phyloP scores from a whole-genome alignment of 2,797 vertebrate genomes.

The Neomorphus geoffroyi region DNA sequence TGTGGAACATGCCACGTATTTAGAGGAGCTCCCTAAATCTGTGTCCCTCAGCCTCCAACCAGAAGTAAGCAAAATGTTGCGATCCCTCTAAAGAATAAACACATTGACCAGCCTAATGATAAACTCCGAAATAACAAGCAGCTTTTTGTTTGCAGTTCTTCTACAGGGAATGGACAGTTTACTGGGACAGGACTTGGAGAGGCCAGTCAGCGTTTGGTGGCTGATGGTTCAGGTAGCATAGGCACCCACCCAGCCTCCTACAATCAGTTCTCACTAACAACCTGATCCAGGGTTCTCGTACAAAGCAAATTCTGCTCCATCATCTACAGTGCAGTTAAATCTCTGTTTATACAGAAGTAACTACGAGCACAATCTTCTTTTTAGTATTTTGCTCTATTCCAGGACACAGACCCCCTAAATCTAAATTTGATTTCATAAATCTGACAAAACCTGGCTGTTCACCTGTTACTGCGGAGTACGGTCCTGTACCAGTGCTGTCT shows the following conservation, averaged over 20 bases:
- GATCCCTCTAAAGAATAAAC: neutral
- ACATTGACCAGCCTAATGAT: neutral
- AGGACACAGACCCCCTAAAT: neutral
- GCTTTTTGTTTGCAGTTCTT: neutral
- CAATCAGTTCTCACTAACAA: neutral
- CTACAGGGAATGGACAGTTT: neutral
- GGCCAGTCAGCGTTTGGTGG: too few relatives aligned
- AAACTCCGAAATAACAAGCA: neutral
- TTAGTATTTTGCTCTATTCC: neutral
- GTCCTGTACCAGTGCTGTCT: neutral
- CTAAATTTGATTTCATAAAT: neutral
- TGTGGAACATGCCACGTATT: neutral
- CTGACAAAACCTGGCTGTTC: neutral
- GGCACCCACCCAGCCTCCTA: neutral
- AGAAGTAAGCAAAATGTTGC: neutral
- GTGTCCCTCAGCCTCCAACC: neutral
- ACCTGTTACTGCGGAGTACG: neutral
- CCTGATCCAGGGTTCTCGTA: neutral
- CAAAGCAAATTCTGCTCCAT: neutral
- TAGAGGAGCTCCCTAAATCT: neutral
- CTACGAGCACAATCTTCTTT: neutral
- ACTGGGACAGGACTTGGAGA: neutral
- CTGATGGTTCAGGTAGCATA: neutral
- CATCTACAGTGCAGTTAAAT: neutral
- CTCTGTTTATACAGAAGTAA: neutral